Evolutionary conservation across 2,888 invertebrate species (phyloP).

Genomic region (Catonia carolina): DNA sequence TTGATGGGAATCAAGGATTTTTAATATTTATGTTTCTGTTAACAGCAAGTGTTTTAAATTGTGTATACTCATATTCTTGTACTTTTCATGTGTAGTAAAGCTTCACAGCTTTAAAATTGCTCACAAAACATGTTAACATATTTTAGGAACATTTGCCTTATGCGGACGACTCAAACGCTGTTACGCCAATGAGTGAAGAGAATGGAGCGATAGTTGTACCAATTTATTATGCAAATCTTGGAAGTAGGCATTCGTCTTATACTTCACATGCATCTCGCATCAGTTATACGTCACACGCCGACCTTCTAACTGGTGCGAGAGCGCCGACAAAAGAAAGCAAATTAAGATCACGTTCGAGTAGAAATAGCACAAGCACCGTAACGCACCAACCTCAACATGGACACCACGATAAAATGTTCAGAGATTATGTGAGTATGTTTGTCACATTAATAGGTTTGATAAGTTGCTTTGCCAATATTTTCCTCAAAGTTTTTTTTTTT

Average conservation of each 20-base stretch:
- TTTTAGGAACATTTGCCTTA: constrained; percentile 81
- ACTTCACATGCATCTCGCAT: constrained; percentile 90
- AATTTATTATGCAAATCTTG: constrained; percentile 80
- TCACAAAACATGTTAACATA: no score
- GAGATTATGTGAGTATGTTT: constrained; percentile 62
- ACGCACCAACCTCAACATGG: constrained; percentile 43
- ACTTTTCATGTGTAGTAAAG: no score
- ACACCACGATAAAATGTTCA: constrained; percentile 55
- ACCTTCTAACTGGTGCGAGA: constrained; percentile 62
- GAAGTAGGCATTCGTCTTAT: constrained; percentile 90
- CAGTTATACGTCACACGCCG: constrained; percentile 91
- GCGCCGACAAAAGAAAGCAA: constrained; percentile 76
- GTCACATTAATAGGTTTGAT: no score
- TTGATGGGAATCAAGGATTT: no score
- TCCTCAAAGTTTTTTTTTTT: no score
- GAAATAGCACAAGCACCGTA: constrained; percentile 53
- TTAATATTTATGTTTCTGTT: no score
- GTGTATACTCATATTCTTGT: no score
- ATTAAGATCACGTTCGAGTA: constrained; percentile 65
- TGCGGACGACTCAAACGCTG: constrained; percentile 95
- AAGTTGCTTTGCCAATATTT: no score
- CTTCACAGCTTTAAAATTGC: no score
- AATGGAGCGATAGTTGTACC: constrained; percentile 92
- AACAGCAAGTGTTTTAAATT: no score
- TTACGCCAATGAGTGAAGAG: constrained; percentile 97